These are phyloP conservation scores for Cenopis cana DNA, from an alignment of 2,888 invertebrate species.

Conservation along the genomic window DNA sequence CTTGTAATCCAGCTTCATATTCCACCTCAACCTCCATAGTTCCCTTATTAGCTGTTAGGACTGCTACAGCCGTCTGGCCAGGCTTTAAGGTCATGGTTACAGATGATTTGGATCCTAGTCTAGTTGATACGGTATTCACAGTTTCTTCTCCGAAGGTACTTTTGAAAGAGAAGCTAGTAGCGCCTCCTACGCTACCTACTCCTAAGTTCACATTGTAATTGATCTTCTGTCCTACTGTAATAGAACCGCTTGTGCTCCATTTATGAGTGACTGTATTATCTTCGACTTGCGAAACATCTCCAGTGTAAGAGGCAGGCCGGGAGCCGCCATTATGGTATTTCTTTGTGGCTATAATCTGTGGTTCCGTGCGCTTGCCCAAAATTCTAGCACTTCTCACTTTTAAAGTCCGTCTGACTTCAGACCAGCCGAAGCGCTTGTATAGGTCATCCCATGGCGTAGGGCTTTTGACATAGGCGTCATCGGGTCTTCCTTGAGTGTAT, in stretches of 20 bases:
- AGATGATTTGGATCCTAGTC: constrained; percentile 26
- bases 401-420: constrained; percentile 25
- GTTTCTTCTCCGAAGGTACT: constrained; percentile 31
- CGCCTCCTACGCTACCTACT: constrained; percentile 19
- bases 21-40: constrained; percentile 40
- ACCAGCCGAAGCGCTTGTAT: constrained; percentile 25
- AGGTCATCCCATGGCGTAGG: constrained; percentile 35
- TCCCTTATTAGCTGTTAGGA: constrained; percentile 31
- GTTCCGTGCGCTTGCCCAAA: not conserved
- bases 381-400: constrained; percentile 33
- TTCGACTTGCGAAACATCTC: constrained; percentile 14
- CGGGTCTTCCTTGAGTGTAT: constrained; percentile 3
- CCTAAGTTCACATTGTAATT: constrained; percentile 29
- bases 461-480: constrained; percentile 25
- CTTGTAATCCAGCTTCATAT: constrained; percentile 26
- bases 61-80: constrained; percentile 27
- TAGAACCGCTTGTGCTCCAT: constrained; percentile 26
- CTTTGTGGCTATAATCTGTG: constrained; percentile 14
- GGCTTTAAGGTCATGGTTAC: constrained; percentile 20
- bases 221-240: constrained; percentile 31
- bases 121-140: constrained; percentile 19
- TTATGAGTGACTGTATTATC: constrained; percentile 30
- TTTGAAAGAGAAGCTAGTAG: constrained; percentile 36
- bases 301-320: constrained; percentile 4
- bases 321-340: constrained; percentile 28